Evolutionary conservation across 2,888 invertebrate species (phyloP).

Genomic region (Phlogophora meticulosa): DNA sequence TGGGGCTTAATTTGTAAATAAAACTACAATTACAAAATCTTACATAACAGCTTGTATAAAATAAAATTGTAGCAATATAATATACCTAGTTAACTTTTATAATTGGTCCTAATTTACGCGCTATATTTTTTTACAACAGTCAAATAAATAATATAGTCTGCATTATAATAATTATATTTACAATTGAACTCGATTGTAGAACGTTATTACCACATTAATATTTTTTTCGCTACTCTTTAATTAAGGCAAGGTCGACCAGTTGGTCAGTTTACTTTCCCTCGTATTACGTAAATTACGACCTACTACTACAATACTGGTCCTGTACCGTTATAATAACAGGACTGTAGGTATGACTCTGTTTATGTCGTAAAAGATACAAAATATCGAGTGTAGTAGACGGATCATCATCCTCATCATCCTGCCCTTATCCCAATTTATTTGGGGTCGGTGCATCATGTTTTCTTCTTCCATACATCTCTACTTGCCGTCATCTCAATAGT

Average conservation of each 20-base stretch:
- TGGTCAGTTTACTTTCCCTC: conserved; percentile 62
- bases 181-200: conserved; percentile 17
- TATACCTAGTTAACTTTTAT: conserved; percentile 8
- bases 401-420: too few relatives aligned
- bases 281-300: conserved; percentile 59
- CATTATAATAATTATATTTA: conserved; percentile 10
- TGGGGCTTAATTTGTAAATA: too few relatives aligned
- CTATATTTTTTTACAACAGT: conserved; percentile 6
- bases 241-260: conserved; percentile 61
- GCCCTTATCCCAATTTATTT: too few relatives aligned
- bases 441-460: too few relatives aligned
- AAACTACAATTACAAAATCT: neutral
- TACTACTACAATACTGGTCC: conserved; percentile 39
- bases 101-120: conserved; percentile 23
- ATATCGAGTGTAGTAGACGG: neutral
- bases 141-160: conserved; percentile 8
- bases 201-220: conserved; percentile 45
- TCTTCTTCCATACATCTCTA: too few relatives aligned
- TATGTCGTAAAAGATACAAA: conserved; percentile 9
- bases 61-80: too few relatives aligned
- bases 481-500: too few relatives aligned
- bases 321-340: conserved; percentile 44
- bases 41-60: neutral
- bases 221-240: conserved; percentile 42
- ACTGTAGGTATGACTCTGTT: conserved; percentile 15